Percentiles rank a stretch among this genome's conserved stretches.
Conservation (phyloP, 2,797 vertebrate species). For the Gobio occitaniae region DNA sequence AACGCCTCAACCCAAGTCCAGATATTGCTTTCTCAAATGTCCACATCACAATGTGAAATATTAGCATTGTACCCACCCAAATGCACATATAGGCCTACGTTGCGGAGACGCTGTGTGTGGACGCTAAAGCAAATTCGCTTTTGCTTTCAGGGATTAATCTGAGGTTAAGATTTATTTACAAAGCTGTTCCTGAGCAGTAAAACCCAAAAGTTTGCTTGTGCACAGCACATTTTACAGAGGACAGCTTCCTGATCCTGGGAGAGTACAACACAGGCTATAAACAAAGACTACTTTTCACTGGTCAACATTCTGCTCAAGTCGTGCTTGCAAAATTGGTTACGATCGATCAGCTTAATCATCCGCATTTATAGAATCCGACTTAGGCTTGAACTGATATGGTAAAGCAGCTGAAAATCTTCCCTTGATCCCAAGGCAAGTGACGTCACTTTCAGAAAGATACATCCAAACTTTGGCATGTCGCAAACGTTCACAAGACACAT, state of each 20-base stretch:
- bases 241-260: not conserved
- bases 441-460: not conserved
- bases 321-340: not conserved
- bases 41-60: not conserved
- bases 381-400: not conserved
- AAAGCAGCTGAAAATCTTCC: not conserved
- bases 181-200: not conserved
- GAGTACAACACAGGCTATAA: not conserved
- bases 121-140: not conserved
- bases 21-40: not conserved
- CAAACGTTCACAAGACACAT: not conserved
- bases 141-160: not conserved
- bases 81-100: no score
- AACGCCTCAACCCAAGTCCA: not conserved
- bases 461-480: not conserved
- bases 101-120: not conserved
- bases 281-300: not conserved
- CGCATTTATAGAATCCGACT: not conserved
- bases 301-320: not conserved
- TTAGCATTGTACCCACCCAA: not conserved
- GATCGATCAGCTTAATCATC: not conserved
- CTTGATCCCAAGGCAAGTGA: not conserved
- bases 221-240: not conserved
- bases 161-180: not conserved
- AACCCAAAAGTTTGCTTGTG: not conserved